Evolutionary conservation across 2,797 vertebrate genomes (phyloP).

Genomic region (Siniperca scherzeri): DNA sequence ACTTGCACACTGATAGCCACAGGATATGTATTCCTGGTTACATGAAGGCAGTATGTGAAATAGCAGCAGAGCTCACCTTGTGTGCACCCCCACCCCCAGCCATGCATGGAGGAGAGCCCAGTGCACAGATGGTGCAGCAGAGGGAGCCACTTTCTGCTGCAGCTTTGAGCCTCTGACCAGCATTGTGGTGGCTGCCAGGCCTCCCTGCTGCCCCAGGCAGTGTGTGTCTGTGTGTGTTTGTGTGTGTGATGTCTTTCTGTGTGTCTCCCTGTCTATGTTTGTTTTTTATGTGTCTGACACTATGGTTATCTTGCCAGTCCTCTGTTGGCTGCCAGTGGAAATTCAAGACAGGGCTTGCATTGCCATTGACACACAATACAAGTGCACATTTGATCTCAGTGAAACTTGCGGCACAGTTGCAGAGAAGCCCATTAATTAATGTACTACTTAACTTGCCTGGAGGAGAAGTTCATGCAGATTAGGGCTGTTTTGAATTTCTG

Average conservation of each 20-base stretch:
- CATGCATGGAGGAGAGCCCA: conserved; percentile 59
- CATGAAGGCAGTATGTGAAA: conserved; percentile 35
- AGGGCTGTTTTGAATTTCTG: conserved; percentile 12
- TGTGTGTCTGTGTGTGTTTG: conserved; percentile 37
- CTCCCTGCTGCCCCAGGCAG: conserved; percentile 68
- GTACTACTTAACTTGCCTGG: conserved; percentile 14
- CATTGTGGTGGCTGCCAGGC: conserved; percentile 68
- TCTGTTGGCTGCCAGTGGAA: conserved; percentile 65
- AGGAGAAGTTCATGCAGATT: conserved; percentile 31
- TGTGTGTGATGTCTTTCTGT: conserved; percentile 46
- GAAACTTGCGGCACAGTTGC: conserved; percentile 47
- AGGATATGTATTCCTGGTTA: conserved; percentile 12
- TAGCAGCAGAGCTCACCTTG: conserved; percentile 62
- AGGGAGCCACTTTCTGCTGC: conserved; percentile 83
- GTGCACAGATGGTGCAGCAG: conserved; percentile 85
- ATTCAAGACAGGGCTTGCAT: conserved; percentile 63
- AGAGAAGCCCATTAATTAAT: conserved; percentile 37
- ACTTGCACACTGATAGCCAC: not conserved
- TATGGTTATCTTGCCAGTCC: conserved; percentile 64
- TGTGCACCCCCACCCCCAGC: conserved; percentile 41
- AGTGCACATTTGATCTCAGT: conserved; percentile 45
- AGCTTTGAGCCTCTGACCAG: conserved; percentile 69
- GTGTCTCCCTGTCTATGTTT: conserved; percentile 66
- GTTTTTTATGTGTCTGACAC: conserved; percentile 70
- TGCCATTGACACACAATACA: conserved; percentile 47